phyloP scores from a whole-genome alignment of 2,888 invertebrate genomes.

The Drosophila mayaguana region DNA sequence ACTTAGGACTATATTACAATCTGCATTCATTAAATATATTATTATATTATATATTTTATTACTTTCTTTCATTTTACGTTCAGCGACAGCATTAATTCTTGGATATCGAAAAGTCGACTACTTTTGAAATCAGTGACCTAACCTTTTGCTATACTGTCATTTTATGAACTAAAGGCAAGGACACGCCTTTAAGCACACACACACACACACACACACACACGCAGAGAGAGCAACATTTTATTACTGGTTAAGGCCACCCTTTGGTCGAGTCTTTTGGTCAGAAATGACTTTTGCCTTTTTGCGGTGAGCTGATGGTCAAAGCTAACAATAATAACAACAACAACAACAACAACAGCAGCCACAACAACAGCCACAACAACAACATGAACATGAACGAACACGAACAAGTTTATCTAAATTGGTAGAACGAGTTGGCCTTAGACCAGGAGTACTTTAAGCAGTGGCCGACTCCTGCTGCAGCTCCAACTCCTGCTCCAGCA shows the following conservation, averaged over 20 bases:
- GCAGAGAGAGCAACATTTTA: conserved; percentile 8
- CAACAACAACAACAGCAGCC: conserved; percentile 50
- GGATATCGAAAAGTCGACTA: conserved; percentile 15
- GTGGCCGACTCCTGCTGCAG: conserved; percentile 21
- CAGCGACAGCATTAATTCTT: neutral
- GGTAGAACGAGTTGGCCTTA: conserved; percentile 59
- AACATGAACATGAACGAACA: conserved; percentile 51
- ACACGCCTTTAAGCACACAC: conserved; percentile 23
- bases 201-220: neutral
- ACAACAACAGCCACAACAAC: conserved; percentile 23
- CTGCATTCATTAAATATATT: too few relatives aligned
- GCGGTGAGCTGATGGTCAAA: conserved; percentile 68
- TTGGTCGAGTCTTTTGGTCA: conserved; percentile 36
- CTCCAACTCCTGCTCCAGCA: neutral
- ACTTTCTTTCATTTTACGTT: neutral
- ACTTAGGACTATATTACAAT: too few relatives aligned
- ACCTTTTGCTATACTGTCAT: conserved; percentile 53
- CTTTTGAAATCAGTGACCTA: neutral
- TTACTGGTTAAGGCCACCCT: conserved; percentile 25
- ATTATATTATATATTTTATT: neutral
- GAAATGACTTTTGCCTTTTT: conserved; percentile 78
- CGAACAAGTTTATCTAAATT: conserved; percentile 79
- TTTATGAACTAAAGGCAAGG: conserved; percentile 72
- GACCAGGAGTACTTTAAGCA: conserved; percentile 48
- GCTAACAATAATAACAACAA: conserved; percentile 47